Conservation (phyloP, 2,113 vertebrate genomes). For the Brachyistius frenatus region DNA sequence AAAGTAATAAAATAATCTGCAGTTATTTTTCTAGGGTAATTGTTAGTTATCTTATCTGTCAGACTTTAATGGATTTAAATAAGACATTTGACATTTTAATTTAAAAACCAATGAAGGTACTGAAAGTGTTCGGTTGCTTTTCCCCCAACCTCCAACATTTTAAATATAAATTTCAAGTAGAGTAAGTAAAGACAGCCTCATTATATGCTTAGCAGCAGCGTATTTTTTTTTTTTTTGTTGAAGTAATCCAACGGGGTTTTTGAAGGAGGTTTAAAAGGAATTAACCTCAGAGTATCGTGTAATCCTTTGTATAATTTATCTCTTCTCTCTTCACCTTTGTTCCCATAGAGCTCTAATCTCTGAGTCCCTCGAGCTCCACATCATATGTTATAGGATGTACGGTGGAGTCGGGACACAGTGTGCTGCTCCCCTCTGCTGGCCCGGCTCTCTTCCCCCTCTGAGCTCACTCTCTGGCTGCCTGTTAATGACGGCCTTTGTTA, state of each 20-base stretch:
- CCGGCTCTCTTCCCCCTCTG: slow-evolving; percentile 45
- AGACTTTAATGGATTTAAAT: no score
- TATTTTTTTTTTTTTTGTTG: no score
- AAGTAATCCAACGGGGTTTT: neutral
- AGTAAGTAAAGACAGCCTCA: no score
- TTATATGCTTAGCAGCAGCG: no score
- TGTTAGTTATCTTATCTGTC: no score
- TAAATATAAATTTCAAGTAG: no score
- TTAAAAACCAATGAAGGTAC: no score
- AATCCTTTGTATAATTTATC: neutral
- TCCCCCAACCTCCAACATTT: no score
- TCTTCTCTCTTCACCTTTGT: neutral
- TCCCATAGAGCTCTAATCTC: neutral
- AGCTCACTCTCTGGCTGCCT: slow-evolving; percentile 59
- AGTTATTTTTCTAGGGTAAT: no score
- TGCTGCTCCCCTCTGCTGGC: slow-evolving; percentile 67
- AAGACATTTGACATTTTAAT: no score
- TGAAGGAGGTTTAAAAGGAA: neutral
- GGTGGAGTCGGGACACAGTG: slow-evolving; percentile 1
- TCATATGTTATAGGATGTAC: neutral
- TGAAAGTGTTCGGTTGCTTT: no score
- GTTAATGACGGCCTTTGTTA: slow-evolving; percentile 85
- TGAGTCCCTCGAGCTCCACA: neutral
- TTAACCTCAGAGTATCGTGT: neutral
- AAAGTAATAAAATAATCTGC: no score